Evolutionary conservation across 35 echinoderm and acorn worm genomes (phyloP), one percentile per base, ranked within the genome.

Genomic region (Heliocidaris erythrogramma): DNA sequence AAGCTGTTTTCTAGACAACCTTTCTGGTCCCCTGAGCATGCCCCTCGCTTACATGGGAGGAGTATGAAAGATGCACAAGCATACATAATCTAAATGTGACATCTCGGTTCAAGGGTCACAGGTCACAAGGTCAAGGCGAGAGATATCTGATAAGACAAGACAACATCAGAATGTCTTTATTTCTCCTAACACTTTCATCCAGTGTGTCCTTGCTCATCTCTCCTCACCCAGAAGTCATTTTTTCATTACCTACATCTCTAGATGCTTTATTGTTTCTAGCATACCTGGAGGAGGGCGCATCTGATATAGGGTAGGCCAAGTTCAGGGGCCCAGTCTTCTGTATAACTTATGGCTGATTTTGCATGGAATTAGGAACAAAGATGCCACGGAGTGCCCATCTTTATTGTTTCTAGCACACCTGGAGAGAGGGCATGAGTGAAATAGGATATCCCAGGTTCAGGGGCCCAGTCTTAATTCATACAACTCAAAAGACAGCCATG

Each of bases 131-230:
- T 78, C 65, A 78, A 78, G 65, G 65, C 27, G 7, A 78, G 65
- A 78, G 65, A 78, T n/a, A 78, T 78, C 65, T 78, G 65, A 78
- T 78, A 78, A 78, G 65, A 78, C 65, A 78, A 78, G 65, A 78
- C 65, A 78, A 78, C 65, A 78, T 78, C 65, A 56, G 52, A 56
- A 56, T 56, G 52, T 14, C 7, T 78, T 78, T n/a, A 78, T 78
- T 78, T 78, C 5, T 18, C 65, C 27, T 78, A 21, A 78, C 65
- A 78, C 65, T 78, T 27, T 78, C 65, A 78, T 78, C 65, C 65
- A 21, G 21, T 78, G 65, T 27, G 65, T 78, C 65, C 65, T 78
- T 78, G 65, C 65, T 78, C 65, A 78, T 78, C 65, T 78, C 65
- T 78, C 65, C 17, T 78, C 65, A 78, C 65, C 65, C 18, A 78